Conservation (phyloP, 2,888 invertebrate genomes). For the Chloromyia formosa region DNA sequence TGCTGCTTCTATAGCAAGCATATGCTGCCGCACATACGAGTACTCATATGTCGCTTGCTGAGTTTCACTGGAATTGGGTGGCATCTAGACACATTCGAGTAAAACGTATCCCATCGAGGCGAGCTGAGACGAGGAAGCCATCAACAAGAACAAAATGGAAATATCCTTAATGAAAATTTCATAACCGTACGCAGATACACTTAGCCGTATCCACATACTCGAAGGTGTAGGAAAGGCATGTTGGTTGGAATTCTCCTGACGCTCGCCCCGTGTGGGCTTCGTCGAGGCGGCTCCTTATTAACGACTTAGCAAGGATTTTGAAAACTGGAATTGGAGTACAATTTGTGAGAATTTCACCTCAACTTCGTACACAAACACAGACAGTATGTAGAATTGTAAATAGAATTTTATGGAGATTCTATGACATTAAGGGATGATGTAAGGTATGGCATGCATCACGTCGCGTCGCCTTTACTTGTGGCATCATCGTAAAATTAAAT, state of each 20-base stretch:
- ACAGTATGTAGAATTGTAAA: no score
- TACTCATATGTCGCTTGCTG: neutral
- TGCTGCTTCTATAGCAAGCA: conserved; percentile 15
- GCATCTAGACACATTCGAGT: no score
- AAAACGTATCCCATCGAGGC: no score
- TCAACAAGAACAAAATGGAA: conserved; percentile 13
- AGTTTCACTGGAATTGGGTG: no score
- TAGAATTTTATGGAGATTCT: conserved; percentile 23
- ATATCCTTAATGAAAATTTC: conserved; percentile 32
- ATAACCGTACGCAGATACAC: neutral
- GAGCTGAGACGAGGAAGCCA: no score
- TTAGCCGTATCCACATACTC: neutral
- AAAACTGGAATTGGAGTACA: neutral
- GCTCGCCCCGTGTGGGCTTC: no score
- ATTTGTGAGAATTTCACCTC: conserved; percentile 5
- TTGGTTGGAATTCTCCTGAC: no score
- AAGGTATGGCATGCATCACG: conserved; percentile 10
- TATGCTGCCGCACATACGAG: neutral
- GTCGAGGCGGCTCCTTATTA: conserved; percentile 12
- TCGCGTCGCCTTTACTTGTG: neutral
- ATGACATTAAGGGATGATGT: conserved; percentile 14
- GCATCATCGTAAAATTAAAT: conserved; percentile 3
- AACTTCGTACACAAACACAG: neutral
- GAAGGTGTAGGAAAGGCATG: no score
- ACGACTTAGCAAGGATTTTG: conserved; percentile 21